Evolutionary conservation across 2,113 vertebrate genomes (phyloP).

Genomic region (Chionomys nivalis): DNA sequence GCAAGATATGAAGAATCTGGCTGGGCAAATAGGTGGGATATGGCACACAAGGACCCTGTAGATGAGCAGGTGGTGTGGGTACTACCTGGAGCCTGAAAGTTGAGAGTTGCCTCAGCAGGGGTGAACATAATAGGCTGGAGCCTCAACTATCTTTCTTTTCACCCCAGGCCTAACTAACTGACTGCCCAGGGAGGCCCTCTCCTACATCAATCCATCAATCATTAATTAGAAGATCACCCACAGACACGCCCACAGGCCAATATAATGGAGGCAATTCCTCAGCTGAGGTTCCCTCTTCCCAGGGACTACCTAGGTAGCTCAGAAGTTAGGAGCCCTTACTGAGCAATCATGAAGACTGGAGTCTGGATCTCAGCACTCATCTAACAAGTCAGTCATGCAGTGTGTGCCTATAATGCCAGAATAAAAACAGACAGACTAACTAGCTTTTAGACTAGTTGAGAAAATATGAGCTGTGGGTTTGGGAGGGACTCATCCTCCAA

Average conservation of each 20-base stretch:
- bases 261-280: neutral
- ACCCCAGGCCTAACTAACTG: neutral
- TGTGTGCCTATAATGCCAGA: neutral
- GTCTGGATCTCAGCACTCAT: neutral
- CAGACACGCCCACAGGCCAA: neutral
- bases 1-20: neutral
- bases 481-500: neutral
- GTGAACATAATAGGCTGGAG: neutral
- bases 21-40: neutral
- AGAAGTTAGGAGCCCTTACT: neutral
- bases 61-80: neutral
- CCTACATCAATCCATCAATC: neutral
- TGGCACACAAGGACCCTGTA: neutral
- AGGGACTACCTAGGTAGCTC: neutral
- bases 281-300: neutral
- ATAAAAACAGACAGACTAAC: neutral
- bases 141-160: neutral
- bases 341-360: neutral
- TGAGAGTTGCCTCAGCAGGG: neutral
- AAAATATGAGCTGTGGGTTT: neutral
- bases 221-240: neutral
- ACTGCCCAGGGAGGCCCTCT: neutral
- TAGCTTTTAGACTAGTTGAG: neutral
- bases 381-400: neutral
- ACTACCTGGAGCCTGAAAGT: neutral